Evolutionary conservation across 2,113 vertebrate species (phyloP).

Genomic region (Podilymbus podiceps): DNA sequence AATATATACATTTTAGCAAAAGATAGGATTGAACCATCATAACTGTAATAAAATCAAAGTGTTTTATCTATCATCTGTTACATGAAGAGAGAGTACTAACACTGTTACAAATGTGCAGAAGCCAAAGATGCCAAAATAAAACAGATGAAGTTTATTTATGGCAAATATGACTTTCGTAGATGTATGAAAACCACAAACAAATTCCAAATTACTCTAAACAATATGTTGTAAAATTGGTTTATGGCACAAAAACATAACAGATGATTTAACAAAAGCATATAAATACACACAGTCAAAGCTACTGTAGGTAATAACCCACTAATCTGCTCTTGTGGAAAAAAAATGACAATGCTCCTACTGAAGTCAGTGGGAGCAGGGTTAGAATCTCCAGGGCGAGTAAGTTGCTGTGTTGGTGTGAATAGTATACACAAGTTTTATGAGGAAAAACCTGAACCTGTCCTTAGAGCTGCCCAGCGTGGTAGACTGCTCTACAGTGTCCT

Average conservation of each 20-base stretch:
- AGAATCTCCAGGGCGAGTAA: neutral
- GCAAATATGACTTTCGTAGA: neutral
- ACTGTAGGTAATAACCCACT: neutral
- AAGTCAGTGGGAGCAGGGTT: neutral
- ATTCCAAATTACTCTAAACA: conserved; percentile 4
- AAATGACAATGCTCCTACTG: neutral
- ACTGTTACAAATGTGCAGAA: neutral
- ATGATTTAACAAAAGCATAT: neutral
- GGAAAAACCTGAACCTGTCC: neutral
- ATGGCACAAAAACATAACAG: neutral
- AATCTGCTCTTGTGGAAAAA: neutral
- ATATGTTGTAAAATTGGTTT: neutral
- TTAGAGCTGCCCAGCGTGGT: neutral
- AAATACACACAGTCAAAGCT: neutral
- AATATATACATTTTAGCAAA: neutral
- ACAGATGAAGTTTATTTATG: neutral
- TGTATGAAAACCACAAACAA: neutral
- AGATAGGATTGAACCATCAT: neutral
- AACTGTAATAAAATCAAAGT: neutral
- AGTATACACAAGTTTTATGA: neutral
- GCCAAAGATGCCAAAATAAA: conserved; percentile 1
- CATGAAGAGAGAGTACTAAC: neutral
- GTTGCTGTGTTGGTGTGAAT: neutral
- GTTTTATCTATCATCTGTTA: neutral
- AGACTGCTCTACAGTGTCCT: neutral